phyloP scores from a whole-genome alignment of 2,797 vertebrate species.

The Melopsittacus undulatus region DNA sequence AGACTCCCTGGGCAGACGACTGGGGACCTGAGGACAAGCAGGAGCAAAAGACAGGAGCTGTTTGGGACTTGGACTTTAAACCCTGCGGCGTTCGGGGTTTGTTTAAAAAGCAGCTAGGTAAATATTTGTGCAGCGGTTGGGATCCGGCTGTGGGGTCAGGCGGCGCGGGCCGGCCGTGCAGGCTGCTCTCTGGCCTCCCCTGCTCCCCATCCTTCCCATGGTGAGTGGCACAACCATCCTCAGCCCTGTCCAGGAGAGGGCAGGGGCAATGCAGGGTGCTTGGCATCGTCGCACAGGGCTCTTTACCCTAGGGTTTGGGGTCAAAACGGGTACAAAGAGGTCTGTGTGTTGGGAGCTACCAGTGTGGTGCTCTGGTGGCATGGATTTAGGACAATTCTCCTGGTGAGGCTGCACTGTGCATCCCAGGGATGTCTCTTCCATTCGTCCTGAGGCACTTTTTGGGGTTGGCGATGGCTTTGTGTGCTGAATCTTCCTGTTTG shows the following conservation, averaged over 20 bases:
- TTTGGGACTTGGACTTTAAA: constrained; percentile 61
- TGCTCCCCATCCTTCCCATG: not conserved
- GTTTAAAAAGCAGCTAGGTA: constrained; percentile 64
- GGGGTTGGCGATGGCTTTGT: not conserved
- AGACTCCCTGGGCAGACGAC: not conserved
- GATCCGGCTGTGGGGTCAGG: constrained; percentile 30
- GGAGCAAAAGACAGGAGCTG: constrained; percentile 27
- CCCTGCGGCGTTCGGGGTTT: constrained; percentile 43
- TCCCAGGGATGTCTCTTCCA: not conserved
- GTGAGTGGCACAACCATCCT: not conserved
- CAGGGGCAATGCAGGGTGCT: not conserved
- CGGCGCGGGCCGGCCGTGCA: not conserved
- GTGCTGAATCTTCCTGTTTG: not conserved
- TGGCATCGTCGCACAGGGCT: rapidly evolving
- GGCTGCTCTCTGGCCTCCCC: not conserved
- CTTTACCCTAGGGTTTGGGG: not conserved
- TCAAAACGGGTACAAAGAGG: not conserved
- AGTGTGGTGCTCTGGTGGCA: not conserved
- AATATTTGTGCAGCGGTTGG: constrained; percentile 61
- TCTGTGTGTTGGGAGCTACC: not conserved
- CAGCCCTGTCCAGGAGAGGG: not conserved
- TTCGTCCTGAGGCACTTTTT: not conserved
- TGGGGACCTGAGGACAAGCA: constrained; percentile 13
- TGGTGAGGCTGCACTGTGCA: rapidly evolving
- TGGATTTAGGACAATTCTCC: rapidly evolving